Evolutionary conservation across 2,113 vertebrate genomes (phyloP), one percentile per base, ranked within the genome.

Genomic region (Hemichromis elongatus): DNA sequence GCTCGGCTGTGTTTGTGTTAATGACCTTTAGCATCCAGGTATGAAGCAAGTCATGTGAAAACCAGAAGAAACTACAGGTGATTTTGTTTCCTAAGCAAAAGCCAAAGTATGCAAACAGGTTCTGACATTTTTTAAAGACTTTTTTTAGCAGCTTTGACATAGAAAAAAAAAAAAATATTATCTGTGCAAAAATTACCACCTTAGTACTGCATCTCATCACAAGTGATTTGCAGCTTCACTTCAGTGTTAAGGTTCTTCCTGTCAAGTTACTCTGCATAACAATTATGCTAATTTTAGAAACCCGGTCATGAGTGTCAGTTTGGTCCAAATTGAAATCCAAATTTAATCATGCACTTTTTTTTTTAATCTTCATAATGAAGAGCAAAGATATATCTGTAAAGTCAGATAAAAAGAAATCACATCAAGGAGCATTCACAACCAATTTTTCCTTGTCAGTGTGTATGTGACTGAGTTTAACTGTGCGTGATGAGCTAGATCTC

Each of bases 261-360:
- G 33, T 87, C 42, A 85, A 35, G 55, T 81, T 63, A 18, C 80
- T 84, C 63, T 89, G 86, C 82, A 90, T 87, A 84, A 86, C 70
- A 89, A 80, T 87, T 81, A 84, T 81, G 82, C 24, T 90, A 86
- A 89, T 86, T 91, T 91, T 91, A 87, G 88, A 91, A 90, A 79
- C 70, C 14, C 8, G 70, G 53, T 78, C 77, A 77, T 2, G 24
- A 82, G 86, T 57, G 85, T 86, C 84, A 91, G 26, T 80, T 73
- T 80, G 54, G 47, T 80, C 57, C 42, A 83, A 89, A 86, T 45
- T 90, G 52, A 55, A 90, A 88, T 57, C 81, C 52, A 77, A 80
- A 83, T 80, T 83, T 61, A 80, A 81, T 86, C 55, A 21, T n/a
- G 24, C 6, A 13, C 4, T 40, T 85, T 73, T 9, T 40, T 85